Base-by-base conservation (phyloP, 2,113 vertebrate genomes). In the Aegotheles bennettii region DNA sequence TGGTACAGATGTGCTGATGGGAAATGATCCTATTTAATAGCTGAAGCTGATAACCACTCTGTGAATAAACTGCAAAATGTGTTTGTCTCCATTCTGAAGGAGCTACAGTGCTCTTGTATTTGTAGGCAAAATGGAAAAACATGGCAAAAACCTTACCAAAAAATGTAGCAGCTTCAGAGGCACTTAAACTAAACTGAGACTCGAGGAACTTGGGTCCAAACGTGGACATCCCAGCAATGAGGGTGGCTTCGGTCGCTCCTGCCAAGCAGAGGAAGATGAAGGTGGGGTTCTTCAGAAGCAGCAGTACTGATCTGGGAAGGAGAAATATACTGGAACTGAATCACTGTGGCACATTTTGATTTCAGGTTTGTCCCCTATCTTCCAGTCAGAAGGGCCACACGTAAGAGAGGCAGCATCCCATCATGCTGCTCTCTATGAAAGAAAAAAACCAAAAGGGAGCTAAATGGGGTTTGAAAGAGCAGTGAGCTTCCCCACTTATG, bases 151-250 rank as follows among this genome's bases (percentile, higher is more conserved):
- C 4, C 5, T 98, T 96, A 99, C 99, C 99, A 38, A 99, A 99
- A 97, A 98, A 98, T 1, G 98, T 99, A 77, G 99, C 99, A 10
- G 99, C 99, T 95, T 99, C 98, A 0, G 99, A 99, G 31, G 99
- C 98, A 28, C 99, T 99, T 87, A 99, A 97, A 93, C 98, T 99
- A 87, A 99, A 99, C 96, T 99, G 99, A 21, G 99, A 98, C 97
- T 99, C 99, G 25, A 99, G 95, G 95, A 99, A 99, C 97, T 99
- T 99, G 94, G 99, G 99, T 8, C 99, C 99, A 31, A 99, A 99
- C 0, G 99, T 99, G 77, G 99, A 99, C 99, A 99, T 99, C 85
- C 99, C 98, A 3, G 99, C 98, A 17, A 99, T 98, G 59, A 99
- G 99, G 0, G 98, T 99, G 25, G 99, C 98, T 95, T 99, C 99